These are phyloP conservation scores for Macrosoma leucophasiata DNA, from an alignment of 2,888 invertebrate species.

Conservation along the genomic window DNA sequence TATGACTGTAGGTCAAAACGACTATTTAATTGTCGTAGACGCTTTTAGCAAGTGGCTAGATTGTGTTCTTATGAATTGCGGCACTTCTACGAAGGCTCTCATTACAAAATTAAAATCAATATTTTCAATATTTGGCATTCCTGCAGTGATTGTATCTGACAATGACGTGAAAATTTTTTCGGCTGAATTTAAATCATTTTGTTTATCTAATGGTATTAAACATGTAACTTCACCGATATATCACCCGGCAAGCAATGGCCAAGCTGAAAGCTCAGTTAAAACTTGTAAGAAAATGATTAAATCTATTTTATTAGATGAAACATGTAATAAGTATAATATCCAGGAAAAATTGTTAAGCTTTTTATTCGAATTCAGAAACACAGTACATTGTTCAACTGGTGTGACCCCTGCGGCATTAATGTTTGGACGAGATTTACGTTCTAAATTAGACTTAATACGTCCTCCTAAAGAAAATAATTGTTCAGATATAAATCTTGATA, in stretches of 20 bases:
- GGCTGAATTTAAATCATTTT: constrained; percentile 20
- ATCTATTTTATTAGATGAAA: constrained; percentile 6
- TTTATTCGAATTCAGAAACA: no score
- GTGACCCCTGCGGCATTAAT: no score
- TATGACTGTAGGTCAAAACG: constrained; percentile 11
- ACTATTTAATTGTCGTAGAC: constrained; percentile 16
- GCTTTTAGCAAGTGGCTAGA: constrained; percentile 14
- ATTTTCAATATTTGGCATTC: constrained; percentile 18
- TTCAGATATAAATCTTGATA: no score
- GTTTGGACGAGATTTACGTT: no score
- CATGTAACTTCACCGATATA: constrained; percentile 26
- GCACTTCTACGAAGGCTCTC: constrained; percentile 7
- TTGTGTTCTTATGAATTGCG: constrained; percentile 13
- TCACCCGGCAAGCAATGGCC: constrained; percentile 28
- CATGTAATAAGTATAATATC: no score
- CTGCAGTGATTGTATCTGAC: constrained; percentile 22
- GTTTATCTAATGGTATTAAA: constrained; percentile 20
- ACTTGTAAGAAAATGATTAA: constrained; percentile 16
- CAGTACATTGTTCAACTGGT: no score
- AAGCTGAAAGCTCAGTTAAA: constrained; percentile 16
- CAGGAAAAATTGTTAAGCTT: constrained; percentile 1
- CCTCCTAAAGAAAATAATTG: no score
- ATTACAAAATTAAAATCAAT: constrained; percentile 12
- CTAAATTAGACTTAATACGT: no score
- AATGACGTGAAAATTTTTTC: constrained; percentile 24